A percentile compares a stretch with the other conserved stretches of the same genome.
These are phyloP conservation scores for Siniperca knerii DNA, from an alignment of 2,113 vertebrate species.

Conservation along the genomic window DNA sequence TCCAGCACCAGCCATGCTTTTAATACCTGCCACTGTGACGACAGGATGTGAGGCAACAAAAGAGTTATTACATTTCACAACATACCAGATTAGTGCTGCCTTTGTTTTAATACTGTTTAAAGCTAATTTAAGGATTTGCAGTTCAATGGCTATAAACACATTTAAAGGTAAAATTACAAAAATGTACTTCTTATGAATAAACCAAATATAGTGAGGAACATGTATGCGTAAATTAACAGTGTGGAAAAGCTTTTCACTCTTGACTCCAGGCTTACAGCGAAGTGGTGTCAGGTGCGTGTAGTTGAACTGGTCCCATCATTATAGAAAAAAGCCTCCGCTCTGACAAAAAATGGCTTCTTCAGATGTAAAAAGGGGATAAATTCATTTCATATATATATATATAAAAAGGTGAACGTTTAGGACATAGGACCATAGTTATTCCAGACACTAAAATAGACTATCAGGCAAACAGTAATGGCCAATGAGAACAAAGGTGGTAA, in stretches of 20 bases:
- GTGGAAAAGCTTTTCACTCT: not conserved
- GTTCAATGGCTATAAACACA: not conserved
- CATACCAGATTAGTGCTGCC: not conserved
- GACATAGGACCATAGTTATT: not conserved
- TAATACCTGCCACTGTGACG: constrained; percentile 40
- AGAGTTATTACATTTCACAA: constrained; percentile 35
- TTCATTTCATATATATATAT: not conserved
- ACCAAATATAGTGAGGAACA: constrained; percentile 9
- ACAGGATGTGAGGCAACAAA: constrained; percentile 31
- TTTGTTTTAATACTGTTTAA: constrained; percentile 23
- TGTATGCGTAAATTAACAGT: not conserved
- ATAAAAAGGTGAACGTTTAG: not conserved
- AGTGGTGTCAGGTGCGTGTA: constrained; percentile 24
- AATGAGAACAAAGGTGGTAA: not conserved
- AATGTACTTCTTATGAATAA: not conserved
- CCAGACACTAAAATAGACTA: not conserved
- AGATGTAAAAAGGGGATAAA: not conserved
- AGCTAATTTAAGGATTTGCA: not conserved
- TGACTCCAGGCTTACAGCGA: not conserved
- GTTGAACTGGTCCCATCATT: constrained; percentile 7
- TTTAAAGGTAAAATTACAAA: constrained; percentile 6
- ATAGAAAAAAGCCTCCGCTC: not conserved
- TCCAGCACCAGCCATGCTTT: constrained; percentile 29
- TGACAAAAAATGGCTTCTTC: not conserved
- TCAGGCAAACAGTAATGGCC: not conserved